Evolutionary conservation across 2,113 vertebrate genomes (phyloP).

Genomic region (Electrona antarctica): DNA sequence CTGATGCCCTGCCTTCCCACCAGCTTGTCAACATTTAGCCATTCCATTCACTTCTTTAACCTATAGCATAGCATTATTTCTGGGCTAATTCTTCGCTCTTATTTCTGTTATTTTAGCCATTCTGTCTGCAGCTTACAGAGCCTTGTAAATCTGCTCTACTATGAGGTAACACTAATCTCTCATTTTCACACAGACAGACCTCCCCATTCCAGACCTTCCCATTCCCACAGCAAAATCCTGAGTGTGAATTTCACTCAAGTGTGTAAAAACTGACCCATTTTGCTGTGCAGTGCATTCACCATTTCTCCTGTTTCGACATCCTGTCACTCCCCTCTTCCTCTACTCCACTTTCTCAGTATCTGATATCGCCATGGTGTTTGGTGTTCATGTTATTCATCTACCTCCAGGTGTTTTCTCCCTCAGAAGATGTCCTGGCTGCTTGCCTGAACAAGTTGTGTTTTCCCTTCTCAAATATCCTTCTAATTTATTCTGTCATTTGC

Average conservation of each 20-base stretch:
- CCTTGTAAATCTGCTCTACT: slow-evolving; percentile 11
- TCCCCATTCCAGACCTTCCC: neutral
- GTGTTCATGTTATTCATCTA: slow-evolving; percentile 9
- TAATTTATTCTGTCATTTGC: too few relatives aligned
- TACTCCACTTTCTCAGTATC: slow-evolving; percentile 25
- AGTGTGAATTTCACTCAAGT: too few relatives aligned
- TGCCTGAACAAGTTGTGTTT: slow-evolving; percentile 10
- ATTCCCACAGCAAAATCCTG: too few relatives aligned
- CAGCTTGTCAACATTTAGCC: slow-evolving; percentile 11
- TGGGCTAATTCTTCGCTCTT: neutral
- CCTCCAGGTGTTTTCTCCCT: neutral
- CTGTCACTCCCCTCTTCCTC: slow-evolving; percentile 27
- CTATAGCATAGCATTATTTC: neutral
- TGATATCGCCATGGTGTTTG: neutral
- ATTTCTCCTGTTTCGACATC: slow-evolving; percentile 29
- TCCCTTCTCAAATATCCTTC: neutral
- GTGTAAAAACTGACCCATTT: too few relatives aligned
- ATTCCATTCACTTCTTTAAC: neutral
- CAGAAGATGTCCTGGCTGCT: neutral
- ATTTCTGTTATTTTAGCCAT: slow-evolving; percentile 3
- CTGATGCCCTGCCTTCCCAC: slow-evolving; percentile 8
- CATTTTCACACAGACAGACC: slow-evolving; percentile 6
- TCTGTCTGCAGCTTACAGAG: slow-evolving; percentile 9
- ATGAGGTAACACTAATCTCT: slow-evolving; percentile 12
- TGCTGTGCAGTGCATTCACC: neutral